A percentile compares a stretch with the other conserved stretches of the same genome.
Conservation (phyloP, 2,113 vertebrate genomes). For the Lophius piscatorius region DNA sequence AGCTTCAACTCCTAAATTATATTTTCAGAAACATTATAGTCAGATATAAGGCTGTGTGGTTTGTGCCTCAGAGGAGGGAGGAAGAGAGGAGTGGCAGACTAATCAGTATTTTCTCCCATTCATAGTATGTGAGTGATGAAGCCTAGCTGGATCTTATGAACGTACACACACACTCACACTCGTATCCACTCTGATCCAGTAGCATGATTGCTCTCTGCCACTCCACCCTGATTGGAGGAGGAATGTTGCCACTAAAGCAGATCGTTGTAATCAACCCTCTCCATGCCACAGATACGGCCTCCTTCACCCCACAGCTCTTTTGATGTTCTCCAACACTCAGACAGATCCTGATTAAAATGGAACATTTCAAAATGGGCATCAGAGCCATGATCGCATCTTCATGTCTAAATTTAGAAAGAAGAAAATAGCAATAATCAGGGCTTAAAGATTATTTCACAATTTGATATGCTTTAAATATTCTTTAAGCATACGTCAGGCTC, state of each 20-base stretch:
- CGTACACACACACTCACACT: constrained; percentile 43
- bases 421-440: not conserved
- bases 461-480: not conserved
- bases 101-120: not conserved
- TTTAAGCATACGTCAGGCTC: not conserved
- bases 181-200: constrained; percentile 30
- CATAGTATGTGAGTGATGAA: constrained; percentile 11
- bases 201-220: constrained; percentile 20
- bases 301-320: constrained; percentile 6
- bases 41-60: not conserved
- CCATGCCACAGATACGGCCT: constrained; percentile 21
- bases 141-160: constrained; percentile 25
- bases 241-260: constrained; percentile 35
- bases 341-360: constrained; percentile 27
- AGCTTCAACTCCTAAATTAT: not conserved
- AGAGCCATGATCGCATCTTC: not conserved
- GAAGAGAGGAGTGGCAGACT: not conserved
- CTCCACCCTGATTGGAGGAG: constrained; percentile 61
- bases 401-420: not conserved
- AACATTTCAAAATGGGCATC: not conserved
- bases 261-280: constrained; percentile 52
- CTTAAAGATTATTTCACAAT: constrained; percentile 6
- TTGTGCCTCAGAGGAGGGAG: constrained; percentile 4
- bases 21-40: constrained; percentile 14
- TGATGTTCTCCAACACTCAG: constrained; percentile 22